Evolutionary conservation across 2,113 vertebrate genomes (phyloP).

Genomic region (Tretioscincus oriximinensis): DNA sequence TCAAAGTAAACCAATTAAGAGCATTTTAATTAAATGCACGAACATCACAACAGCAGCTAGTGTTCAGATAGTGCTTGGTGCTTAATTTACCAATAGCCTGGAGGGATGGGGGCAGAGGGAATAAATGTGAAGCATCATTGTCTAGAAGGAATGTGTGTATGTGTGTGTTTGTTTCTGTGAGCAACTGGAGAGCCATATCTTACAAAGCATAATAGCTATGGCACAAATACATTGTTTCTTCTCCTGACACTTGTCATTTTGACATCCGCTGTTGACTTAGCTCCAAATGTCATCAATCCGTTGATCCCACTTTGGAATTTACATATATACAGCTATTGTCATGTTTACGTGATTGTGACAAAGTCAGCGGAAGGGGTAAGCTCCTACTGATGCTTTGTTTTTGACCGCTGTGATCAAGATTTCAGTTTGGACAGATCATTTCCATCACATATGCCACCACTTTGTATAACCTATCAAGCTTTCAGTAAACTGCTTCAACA

Average conservation of each 20-base stretch:
- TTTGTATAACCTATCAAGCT: neutral
- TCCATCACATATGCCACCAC: too few relatives aligned
- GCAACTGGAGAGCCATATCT: neutral
- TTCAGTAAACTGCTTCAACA: neutral
- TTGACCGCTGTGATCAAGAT: too few relatives aligned
- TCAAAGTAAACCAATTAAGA: conserved; percentile 31
- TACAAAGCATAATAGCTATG: neutral
- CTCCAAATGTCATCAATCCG: neutral
- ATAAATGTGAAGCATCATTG: conserved; percentile 4
- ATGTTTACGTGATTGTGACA: neutral
- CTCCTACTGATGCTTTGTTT: too few relatives aligned
- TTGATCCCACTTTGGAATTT: neutral
- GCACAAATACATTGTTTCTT: neutral
- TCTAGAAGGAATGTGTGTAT: neutral
- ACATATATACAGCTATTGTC: neutral
- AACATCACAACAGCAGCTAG: conserved; percentile 12
- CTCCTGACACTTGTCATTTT: neutral
- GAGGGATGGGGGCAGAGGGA: neutral
- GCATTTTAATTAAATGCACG: conserved; percentile 37
- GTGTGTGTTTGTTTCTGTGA: conserved; percentile 4
- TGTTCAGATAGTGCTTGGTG: conserved; percentile 13
- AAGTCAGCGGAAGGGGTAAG: too few relatives aligned
- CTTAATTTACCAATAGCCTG: conserved; percentile 25
- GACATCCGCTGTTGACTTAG: neutral
- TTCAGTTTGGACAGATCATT: too few relatives aligned